Conservation (phyloP, 2,888 invertebrate genomes). For the Diadromus collaris region DNA sequence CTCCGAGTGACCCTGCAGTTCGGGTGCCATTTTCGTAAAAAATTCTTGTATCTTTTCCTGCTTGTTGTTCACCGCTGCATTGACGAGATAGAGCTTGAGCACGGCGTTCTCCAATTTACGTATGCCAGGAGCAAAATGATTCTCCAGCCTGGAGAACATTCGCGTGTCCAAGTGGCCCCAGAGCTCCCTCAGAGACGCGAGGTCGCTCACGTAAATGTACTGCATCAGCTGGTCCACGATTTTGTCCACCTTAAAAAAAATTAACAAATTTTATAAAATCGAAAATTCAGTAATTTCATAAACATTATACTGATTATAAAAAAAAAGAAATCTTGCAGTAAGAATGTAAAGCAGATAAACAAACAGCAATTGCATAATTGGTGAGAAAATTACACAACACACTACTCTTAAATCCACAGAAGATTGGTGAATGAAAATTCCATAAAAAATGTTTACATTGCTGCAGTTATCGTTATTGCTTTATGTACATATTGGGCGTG, state of each 20-base stretch:
- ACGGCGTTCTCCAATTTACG: constrained; percentile 93
- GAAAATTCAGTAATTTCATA: not conserved
- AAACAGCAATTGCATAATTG: too few relatives aligned
- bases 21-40: constrained; percentile 92
- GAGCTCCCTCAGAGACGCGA: constrained; percentile 90
- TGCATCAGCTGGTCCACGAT: constrained; percentile 92
- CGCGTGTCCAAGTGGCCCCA: constrained; percentile 95
- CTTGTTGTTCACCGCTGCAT: constrained; percentile 90
- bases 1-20: constrained; percentile 93
- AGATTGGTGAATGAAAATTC: not conserved
- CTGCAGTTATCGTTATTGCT: not conserved
- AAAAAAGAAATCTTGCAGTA: not conserved
- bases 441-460: not conserved
- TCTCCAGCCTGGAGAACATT: constrained; percentile 94
- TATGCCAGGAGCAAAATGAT: constrained; percentile 90
- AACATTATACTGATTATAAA: not conserved
- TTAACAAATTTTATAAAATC: not conserved
- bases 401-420: not conserved
- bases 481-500: too few relatives aligned
- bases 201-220: constrained; percentile 88
- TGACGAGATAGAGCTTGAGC: constrained; percentile 94
- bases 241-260: constrained; percentile 84
- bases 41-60: constrained; percentile 94
- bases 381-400: not conserved
- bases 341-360: not conserved